Evolutionary conservation across 2,888 invertebrate species (phyloP), one percentile per base, ranked within the genome.

Genomic region (Plebejus anna): DNA sequence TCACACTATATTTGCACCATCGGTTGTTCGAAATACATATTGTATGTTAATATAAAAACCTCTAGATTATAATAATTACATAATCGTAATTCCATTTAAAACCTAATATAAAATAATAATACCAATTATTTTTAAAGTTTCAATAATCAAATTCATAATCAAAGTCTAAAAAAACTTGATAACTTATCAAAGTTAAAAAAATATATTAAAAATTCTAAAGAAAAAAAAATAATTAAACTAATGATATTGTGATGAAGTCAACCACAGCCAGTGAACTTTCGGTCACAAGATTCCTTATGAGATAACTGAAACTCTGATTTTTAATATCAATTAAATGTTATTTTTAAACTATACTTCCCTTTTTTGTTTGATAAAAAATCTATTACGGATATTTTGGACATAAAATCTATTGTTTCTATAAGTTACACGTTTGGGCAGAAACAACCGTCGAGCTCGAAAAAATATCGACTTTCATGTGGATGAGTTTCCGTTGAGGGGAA

Each of bases 221-320:
- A 47, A 72, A 71, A 42, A 47, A 51, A 42, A 32, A 22, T 22
- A 2, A 51, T 71, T 36, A 59, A 59, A 47, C 72, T 76, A 72
- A 71, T 55, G 79, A 76, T 83, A 85, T 88, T 89, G 88, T 90
- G 89, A 90, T 90, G 87, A 85, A 86, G 86, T 86, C 84, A 88
- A 87, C 89, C 89, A 90, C 89, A 90, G 89, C 88, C 87, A 83
- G 76, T 78, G 16, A 76, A 79, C 81, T 78, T 78, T 79, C 82
- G 78, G 79, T 80, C 78, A 81, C 70, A 79, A 78, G 76, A 76
- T 78, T 78, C 76, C 76, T 75, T 59, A 75, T 76, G 78, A 80
- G 73, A 76, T 78, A 75, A 76, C 59, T 72, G 59, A 57, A 66
- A 32, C 32, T 61, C 28, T 36, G 66, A 66, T 66, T 66, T 66